A percentile compares a stretch with the other conserved stretches of the same genome.
phyloP scores from a whole-genome alignment of 1,140 invertebrate species.

The Sarcophaga bullata region DNA sequence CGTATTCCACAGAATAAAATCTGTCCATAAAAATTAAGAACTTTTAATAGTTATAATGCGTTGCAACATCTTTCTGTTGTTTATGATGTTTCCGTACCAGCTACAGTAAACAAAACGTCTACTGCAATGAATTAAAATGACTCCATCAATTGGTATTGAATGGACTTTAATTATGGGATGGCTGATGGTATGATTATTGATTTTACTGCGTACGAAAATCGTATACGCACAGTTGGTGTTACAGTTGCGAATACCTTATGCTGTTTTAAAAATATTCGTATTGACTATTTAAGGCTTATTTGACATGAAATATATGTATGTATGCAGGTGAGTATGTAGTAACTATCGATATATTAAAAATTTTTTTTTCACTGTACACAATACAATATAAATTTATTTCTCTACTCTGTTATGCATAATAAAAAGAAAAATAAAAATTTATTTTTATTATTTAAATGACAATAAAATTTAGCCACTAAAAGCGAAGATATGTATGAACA shows the following conservation, averaged over 20 bases:
- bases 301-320: background rate
- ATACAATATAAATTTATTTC: no score
- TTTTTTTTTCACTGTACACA: no score
- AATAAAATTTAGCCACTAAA: background rate
- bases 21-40: background rate
- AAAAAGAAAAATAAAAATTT: no score
- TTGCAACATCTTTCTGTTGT: background rate
- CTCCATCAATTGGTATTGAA: background rate
- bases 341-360: no score
- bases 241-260: background rate
- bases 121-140: background rate
- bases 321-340: no score
- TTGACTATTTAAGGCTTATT: slow-evolving; percentile 5
- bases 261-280: slow-evolving; percentile 5
- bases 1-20: no score
- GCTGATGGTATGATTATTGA: background rate
- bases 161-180: background rate
- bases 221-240: background rate
- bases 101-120: background rate
- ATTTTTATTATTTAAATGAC: background rate
- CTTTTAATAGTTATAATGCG: background rate
- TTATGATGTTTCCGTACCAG: background rate
- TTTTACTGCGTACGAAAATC: slow-evolving; percentile 1
- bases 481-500: background rate
- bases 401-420: no score